Base-by-base conservation (phyloP, 2,888 invertebrate species). In the Exephanes ischioxanthus region DNA sequence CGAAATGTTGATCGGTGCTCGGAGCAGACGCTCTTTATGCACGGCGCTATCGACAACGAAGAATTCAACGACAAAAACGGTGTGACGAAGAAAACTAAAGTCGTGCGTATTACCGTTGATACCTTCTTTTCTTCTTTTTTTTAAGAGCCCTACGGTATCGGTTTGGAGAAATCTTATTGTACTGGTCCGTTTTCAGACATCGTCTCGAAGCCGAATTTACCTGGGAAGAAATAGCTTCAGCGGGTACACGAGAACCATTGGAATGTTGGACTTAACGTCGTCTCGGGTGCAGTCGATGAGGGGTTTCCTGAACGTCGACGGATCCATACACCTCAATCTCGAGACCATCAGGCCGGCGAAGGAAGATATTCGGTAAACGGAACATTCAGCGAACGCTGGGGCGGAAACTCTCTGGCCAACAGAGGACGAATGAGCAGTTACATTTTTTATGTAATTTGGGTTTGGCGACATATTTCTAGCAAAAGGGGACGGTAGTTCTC, bases 1-100 rank as follows among this genome's bases (percentile, higher is more conserved):
- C 77, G 86, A 73, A 75, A 81, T 45, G 41, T 75, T 19, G 55
- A 58, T 1, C 73, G 11, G n/a, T 88, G 88, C 37, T 37, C 33
- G 45, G 75, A 83, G n/a, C 83, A 58, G 53, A 77, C 76, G 30
- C 83, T 79, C 0, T 82, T 86, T 33, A 22, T 83, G 3, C 76
- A 86, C 71, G 87, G 87, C 14, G 19, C 1, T 5, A 26, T n/a
- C 11, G 70, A 75, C 11, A 33, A 58, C 1, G 6, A 9, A 2
- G 19, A 30, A 5, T 9, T 1, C 45, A 37, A 79, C 2, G n/a
- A 14, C 3, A 55, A 45, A 22, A 9, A 16, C 11, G 70, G 53
- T 0, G 37, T 19, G 3, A 16, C 19, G 22, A 11, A n/a, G 53
- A 53, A 80, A 22, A 14, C 9, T 19, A 9, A 41, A 4, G 30